These are phyloP conservation scores for Macrotis lagotis DNA, from an alignment of 2,113 vertebrate species.

Conservation along the genomic window DNA sequence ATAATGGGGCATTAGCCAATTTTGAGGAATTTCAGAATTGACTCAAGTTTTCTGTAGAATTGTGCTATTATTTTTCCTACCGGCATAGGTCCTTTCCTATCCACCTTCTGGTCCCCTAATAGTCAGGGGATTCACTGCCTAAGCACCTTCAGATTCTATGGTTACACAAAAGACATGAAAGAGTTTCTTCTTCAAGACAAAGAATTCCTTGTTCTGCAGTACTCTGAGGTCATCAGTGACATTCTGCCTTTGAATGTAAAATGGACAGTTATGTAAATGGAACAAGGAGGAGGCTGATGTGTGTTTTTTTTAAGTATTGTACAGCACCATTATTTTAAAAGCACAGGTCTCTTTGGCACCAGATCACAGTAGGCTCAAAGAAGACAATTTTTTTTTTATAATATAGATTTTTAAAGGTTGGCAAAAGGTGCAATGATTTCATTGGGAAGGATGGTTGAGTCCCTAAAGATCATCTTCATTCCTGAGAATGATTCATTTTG, in stretches of 20 bases:
- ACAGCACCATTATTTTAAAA: background rate
- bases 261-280: background rate
- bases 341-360: background rate
- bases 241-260: conserved; percentile 14
- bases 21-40: background rate
- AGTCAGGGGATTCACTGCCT: background rate
- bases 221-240: background rate
- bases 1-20: accelerated
- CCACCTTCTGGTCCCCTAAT: background rate
- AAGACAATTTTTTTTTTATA: background rate
- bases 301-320: background rate
- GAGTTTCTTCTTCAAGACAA: background rate
- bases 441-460: conserved; percentile 6
- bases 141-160: background rate
- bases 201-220: background rate
- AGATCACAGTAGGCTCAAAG: background rate
- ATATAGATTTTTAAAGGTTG: conserved; percentile 19
- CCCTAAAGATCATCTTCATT: conserved; percentile 3
- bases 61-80: background rate
- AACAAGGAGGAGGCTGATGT: background rate
- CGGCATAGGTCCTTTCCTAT: background rate
- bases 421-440: conserved; percentile 1
- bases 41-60: background rate
- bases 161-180: background rate
- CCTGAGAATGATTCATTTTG: background rate